phyloP scores from a whole-genome alignment of 1,140 invertebrate genomes.

The Polypedilum vanderplanki region DNA sequence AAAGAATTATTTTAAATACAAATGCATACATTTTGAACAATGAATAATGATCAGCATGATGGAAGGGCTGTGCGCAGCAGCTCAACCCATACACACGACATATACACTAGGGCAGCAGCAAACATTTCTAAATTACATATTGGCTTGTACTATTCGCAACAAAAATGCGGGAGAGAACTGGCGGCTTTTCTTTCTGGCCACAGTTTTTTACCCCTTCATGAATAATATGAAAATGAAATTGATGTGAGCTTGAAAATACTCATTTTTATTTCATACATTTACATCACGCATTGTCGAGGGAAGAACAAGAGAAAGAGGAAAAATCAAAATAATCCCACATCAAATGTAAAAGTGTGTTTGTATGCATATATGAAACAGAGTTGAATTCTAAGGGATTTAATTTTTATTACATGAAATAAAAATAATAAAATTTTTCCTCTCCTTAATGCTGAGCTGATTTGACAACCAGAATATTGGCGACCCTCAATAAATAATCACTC shows the following conservation, averaged over 20 bases:
- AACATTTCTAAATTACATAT: conserved; percentile 20
- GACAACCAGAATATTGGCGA: conserved; percentile 16
- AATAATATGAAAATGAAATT: background rate
- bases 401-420: background rate
- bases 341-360: background rate
- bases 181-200: conserved; percentile 16
- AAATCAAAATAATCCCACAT: conserved; percentile 19
- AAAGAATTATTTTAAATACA: conserved; percentile 11
- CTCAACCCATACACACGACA: conserved; percentile 7
- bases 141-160: background rate
- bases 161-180: background rate
- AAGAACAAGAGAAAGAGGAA: background rate
- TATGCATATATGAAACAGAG: background rate
- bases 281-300: background rate
- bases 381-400: background rate
- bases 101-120: background rate
- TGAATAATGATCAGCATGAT: conserved; percentile 6
- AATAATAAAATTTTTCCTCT: background rate
- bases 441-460: conserved; percentile 3
- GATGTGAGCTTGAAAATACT: no score
- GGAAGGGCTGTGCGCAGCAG: background rate
- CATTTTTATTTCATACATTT: background rate
- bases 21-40: conserved; percentile 7
- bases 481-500: conserved; percentile 12
- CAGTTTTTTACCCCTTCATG: conserved; percentile 14